Evolutionary conservation across 1,140 invertebrate species (phyloP), one percentile per base, ranked within the genome.

Genomic region (Cydia strobilella): DNA sequence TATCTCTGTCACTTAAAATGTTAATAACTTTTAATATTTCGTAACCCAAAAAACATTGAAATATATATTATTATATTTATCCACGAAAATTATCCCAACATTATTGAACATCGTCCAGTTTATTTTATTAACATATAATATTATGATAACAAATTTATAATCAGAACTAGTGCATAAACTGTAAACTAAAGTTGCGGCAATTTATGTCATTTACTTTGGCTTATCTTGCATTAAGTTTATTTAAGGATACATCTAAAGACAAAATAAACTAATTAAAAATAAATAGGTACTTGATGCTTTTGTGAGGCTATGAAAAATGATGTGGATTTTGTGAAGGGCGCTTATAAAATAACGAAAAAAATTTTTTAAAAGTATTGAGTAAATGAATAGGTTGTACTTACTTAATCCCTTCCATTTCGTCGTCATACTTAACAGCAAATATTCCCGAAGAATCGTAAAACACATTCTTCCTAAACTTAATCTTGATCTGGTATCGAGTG

Each of bases 381-480:
- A 6, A 31, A 6, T 6, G 4, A 31, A 31, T 31, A 31, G 31
- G 31, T 31, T 4, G 15, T 51, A 59, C 76, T 77, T 77, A 77
- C 76, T 74, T 74, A n/a, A 20, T 13, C 2, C 80, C 79, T 69
- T 69, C 65, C 5, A 39, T 39, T 48, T 80, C 79, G 2, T 86
- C 82, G 2, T 83, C 84, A 13, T 84, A 78, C 77, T 88, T 86
- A 65, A 83, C 79, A 0, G 84, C 79, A 76, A 90, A 89, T 72
- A 90, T 78, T 12, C 90, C 89, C 18, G 82, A 74, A 35, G 74
- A 81, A 3, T 88, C 82, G 27, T 74, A 76, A 23, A 77, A 85
- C 45, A 91, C 74, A 54, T 77, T 73, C 77, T 88, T 91, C 23
- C 77, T 86, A 73, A 87, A 91, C 3, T 79, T 79, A 12, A 93